phyloP scores from a whole-genome alignment of 2,888 invertebrate genomes.

The Tholera decimalis region DNA sequence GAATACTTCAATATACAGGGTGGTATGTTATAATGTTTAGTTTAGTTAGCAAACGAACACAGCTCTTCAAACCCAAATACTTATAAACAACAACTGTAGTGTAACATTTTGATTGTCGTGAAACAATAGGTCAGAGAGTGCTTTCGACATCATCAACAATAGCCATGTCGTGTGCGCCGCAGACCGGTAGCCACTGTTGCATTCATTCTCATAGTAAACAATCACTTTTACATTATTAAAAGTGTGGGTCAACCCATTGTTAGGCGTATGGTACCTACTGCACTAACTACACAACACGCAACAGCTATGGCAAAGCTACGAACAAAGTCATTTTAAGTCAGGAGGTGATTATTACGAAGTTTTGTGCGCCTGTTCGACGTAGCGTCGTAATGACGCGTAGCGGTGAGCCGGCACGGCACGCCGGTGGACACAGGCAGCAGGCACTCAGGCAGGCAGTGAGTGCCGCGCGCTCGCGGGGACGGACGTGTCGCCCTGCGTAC shows the following conservation, averaged over 20 bases:
- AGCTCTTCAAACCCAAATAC: constrained; percentile 47
- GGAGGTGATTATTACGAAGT: constrained; percentile 54
- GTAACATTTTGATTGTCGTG: constrained; percentile 75
- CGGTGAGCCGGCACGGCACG: constrained; percentile 47
- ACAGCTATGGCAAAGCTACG: constrained; percentile 59
- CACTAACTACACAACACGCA: constrained; percentile 66
- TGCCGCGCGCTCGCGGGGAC: constrained; percentile 81
- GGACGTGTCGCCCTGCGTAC: constrained; percentile 77
- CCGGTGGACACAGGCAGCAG: constrained; percentile 61
- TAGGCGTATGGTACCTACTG: constrained; percentile 62
- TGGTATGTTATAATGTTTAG: neutral
- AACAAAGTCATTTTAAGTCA: constrained; percentile 58
- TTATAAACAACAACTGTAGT: constrained; percentile 72
- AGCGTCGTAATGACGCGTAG: constrained; percentile 49
- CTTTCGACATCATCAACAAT: constrained; percentile 83
- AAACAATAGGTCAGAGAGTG: constrained; percentile 84
- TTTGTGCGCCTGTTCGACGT: constrained; percentile 32
- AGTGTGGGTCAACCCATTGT: constrained; percentile 81
- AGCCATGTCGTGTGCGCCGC: constrained; percentile 71
- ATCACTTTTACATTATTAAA: constrained; percentile 80
- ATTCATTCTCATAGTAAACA: constrained; percentile 83
- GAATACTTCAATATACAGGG: neutral
- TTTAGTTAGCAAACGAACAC: constrained; percentile 27
- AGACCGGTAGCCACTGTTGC: constrained; percentile 72
- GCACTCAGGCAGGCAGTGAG: constrained; percentile 79